Conservation (phyloP, 2,888 invertebrate genomes). For the Coelogynopora nodosa region DNA sequence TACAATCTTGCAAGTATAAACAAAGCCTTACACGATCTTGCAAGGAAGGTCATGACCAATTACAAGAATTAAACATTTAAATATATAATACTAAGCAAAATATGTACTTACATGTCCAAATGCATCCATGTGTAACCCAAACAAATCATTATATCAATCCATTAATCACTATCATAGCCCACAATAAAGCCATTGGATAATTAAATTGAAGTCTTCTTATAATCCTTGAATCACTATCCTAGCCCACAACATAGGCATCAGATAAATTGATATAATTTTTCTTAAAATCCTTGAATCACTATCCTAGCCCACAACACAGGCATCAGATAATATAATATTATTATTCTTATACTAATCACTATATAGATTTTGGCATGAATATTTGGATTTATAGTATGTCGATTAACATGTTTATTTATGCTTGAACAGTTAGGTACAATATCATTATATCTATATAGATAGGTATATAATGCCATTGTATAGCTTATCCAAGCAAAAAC, state of each 20-base stretch:
- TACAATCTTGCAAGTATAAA: background rate
- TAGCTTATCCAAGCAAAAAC: background rate
- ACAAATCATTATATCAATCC: background rate
- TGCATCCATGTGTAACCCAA: background rate
- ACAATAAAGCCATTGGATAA: too few relatives aligned
- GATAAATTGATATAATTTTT: background rate
- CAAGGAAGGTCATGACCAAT: background rate
- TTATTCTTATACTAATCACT: background rate
- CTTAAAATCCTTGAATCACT: background rate
- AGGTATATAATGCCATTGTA: background rate
- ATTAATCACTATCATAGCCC: background rate
- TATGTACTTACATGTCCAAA: background rate
- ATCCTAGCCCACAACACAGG: background rate
- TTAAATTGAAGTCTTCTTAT: background rate
- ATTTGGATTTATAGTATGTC: background rate
- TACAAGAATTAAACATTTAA: background rate
- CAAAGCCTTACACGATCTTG: background rate
- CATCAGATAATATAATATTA: background rate
- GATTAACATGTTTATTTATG: background rate
- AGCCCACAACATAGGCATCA: background rate
- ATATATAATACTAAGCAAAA: background rate
- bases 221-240: background rate
- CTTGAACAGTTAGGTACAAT: background rate
- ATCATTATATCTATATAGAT: background rate
- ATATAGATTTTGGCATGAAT: background rate